phyloP scores from a whole-genome alignment of 2,888 invertebrate genomes.

The Drosophila pseudotakahashii region DNA sequence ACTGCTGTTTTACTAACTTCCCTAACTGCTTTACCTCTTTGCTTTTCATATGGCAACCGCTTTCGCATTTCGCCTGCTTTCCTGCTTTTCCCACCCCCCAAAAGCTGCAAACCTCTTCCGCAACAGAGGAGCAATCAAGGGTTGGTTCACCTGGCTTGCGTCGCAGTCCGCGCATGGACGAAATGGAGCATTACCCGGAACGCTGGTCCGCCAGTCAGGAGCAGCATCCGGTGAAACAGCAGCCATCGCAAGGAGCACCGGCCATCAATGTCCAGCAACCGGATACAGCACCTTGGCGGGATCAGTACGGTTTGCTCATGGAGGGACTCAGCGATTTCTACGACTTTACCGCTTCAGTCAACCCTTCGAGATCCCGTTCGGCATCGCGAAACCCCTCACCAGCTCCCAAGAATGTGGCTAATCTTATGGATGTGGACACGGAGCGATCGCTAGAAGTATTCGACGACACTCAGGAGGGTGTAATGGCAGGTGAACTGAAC shows the following conservation, averaged over 20 bases:
- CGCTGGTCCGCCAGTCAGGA: constrained; percentile 59
- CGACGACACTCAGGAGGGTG: constrained; percentile 64
- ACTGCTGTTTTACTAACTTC: constrained; percentile 48
- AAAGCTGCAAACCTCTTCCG: constrained; percentile 75
- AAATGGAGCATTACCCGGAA: constrained; percentile 81
- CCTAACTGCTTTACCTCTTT: constrained; percentile 66
- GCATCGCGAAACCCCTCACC: constrained; percentile 75
- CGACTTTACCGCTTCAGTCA: constrained; percentile 82
- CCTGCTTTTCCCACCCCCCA: not conserved
- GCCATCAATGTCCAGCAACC: constrained; percentile 63
- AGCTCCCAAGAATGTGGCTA: constrained; percentile 72
- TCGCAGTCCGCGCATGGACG: constrained; percentile 82
- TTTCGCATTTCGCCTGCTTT: constrained; percentile 28
- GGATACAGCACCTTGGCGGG: constrained; percentile 80
- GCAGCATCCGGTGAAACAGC: not conserved
- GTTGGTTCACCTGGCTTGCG: constrained; percentile 72
- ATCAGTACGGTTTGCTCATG: constrained; percentile 77
- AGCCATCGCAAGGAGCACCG: constrained; percentile 15
- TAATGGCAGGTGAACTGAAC: constrained; percentile 53
- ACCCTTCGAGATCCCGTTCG: constrained; percentile 81
- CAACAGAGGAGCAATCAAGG: constrained; percentile 66
- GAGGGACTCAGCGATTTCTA: constrained; percentile 84
- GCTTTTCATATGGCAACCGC: constrained; percentile 68
- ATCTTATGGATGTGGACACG: constrained; percentile 55
- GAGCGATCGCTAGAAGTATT: constrained; percentile 66